phyloP scores from a whole-genome alignment of 2,113 vertebrate genomes.

The Coreoperca whiteheadi region DNA sequence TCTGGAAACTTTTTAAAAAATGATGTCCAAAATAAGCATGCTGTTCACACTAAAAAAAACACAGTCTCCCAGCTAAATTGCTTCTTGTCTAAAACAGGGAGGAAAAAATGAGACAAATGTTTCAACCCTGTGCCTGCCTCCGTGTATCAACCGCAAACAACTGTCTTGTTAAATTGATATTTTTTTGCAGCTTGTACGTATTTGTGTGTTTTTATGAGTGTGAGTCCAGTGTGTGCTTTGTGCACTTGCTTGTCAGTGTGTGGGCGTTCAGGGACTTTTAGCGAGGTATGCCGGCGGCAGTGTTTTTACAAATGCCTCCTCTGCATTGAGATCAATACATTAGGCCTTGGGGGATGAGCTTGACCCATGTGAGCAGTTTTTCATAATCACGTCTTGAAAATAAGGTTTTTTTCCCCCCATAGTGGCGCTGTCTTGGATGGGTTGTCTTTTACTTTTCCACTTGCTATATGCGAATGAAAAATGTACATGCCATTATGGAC shows the following conservation, averaged over 20 bases:
- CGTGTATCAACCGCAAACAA: conserved; percentile 15
- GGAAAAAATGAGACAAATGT: neutral
- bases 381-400: conserved; percentile 65
- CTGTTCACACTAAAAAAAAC: neutral
- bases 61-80: neutral
- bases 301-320: conserved; percentile 73
- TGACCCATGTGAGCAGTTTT: conserved; percentile 69
- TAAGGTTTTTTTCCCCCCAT: conserved; percentile 21
- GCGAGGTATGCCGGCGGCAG: conserved; percentile 72
- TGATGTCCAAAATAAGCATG: neutral
- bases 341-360: conserved; percentile 54
- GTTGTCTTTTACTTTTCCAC: conserved; percentile 17
- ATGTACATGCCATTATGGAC: neutral
- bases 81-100: neutral
- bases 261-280: conserved; percentile 70
- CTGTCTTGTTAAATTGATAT: conserved; percentile 15
- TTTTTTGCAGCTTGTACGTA: conserved; percentile 12
- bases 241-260: conserved; percentile 64
- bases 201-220: conserved; percentile 17
- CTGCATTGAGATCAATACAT: conserved; percentile 76
- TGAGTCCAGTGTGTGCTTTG: conserved; percentile 13
- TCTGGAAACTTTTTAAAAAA: neutral
- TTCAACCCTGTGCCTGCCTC: conserved; percentile 14
- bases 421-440: neutral
- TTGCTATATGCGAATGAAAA: neutral